These are phyloP conservation scores for Mizuhopecten yessoensis DNA, from an alignment of 1,140 invertebrate genomes.

Conservation along the genomic window DNA sequence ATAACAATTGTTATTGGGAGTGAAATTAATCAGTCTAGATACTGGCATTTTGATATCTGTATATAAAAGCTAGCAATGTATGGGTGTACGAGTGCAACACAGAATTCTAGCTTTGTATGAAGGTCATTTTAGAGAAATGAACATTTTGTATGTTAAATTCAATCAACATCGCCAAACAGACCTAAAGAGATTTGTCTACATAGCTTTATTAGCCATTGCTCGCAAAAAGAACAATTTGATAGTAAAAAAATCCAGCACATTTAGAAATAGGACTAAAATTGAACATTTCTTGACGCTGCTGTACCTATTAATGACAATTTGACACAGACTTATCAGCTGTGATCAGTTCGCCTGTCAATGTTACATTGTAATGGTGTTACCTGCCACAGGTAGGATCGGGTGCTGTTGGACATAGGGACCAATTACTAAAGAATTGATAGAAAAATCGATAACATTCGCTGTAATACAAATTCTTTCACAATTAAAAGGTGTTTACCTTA, in stretches of 20 bases:
- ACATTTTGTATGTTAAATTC: not conserved
- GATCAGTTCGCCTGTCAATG: not conserved
- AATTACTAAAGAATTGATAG: constrained; percentile 8
- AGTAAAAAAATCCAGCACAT: not conserved
- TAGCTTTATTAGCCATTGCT: not conserved
- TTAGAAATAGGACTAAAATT: not conserved
- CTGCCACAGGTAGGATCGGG: not conserved
- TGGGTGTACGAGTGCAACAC: no score
- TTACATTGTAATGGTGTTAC: not conserved
- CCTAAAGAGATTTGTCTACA: no score
- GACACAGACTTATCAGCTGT: not conserved
- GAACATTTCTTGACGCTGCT: not conserved
- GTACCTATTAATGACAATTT: not conserved
- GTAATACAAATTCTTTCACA: not conserved
- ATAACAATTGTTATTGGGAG: not conserved
- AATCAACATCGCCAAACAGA: not conserved
- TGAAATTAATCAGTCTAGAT: no score
- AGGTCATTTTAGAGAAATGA: no score
- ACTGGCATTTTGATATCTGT: no score
- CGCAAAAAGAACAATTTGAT: not conserved
- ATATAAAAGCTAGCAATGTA: no score
- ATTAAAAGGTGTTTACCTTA: constrained; percentile 16
- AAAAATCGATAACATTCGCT: not conserved
- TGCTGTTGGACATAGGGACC: not conserved
- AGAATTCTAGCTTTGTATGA: not conserved